phyloP scores from a whole-genome alignment of 2,888 invertebrate species.

The Aleiodes alternator region DNA sequence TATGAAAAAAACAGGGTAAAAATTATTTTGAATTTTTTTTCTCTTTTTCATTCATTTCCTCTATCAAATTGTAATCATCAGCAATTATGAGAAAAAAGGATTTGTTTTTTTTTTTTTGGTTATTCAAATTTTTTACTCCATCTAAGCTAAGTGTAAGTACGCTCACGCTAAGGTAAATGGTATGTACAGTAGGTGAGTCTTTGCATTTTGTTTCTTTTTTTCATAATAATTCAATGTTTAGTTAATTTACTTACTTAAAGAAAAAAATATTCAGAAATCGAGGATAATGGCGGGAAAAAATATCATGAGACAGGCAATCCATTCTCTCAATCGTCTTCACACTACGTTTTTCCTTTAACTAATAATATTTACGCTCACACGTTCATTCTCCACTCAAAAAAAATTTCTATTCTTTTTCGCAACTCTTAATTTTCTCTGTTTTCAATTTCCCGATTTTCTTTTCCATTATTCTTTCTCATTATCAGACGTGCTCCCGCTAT shows the following conservation, averaged over 20 bases:
- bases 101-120: constrained; percentile 61
- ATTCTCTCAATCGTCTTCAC: constrained; percentile 16
- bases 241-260: constrained; percentile 11
- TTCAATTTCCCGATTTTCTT: constrained; percentile 38
- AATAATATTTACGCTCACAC: constrained; percentile 25
- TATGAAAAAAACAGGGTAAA: not conserved
- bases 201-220: constrained; percentile 37
- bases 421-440: constrained; percentile 40
- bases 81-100: constrained; percentile 43
- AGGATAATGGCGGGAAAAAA: constrained; percentile 23
- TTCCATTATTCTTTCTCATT: constrained; percentile 41
- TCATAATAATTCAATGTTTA: constrained; percentile 57
- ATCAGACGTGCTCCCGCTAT: constrained; percentile 72
- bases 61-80: constrained; percentile 39
- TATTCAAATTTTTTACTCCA: constrained; percentile 67
- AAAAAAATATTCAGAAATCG: constrained; percentile 12
- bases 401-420: constrained; percentile 33
- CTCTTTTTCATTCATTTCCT: too few species aligned
- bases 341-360: constrained; percentile 19
- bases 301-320: constrained; percentile 11
- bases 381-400: constrained; percentile 21
- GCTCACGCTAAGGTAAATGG: constrained; percentile 76
- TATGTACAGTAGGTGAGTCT: constrained; percentile 76
- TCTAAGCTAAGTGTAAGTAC: constrained; percentile 70
- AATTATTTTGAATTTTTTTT: constrained; percentile 33